phyloP scores from a whole-genome alignment of 2,888 invertebrate species.

The Eristalis pertinax region DNA sequence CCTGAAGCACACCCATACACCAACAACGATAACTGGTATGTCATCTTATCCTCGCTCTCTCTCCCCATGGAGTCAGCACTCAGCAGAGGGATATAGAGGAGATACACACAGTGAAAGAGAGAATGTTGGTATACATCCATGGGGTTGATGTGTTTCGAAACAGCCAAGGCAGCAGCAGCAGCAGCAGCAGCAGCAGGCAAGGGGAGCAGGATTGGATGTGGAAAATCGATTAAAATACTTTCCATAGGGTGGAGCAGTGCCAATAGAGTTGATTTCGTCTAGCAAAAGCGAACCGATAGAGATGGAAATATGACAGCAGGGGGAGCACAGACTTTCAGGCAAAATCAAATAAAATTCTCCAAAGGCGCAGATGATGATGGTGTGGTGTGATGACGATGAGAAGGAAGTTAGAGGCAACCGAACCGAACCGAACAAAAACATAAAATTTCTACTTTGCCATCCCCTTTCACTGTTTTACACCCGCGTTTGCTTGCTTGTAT shows the following conservation, averaged over 20 bases:
- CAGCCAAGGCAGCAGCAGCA: conserved; percentile 4
- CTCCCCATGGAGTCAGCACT: background rate
- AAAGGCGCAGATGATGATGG: conserved; percentile 62
- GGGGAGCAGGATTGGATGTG: conserved; percentile 75
- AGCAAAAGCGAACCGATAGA: conserved; percentile 34
- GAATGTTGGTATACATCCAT: background rate
- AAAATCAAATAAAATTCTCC: conserved; percentile 61
- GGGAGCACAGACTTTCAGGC: conserved; percentile 17
- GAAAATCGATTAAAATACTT: conserved; percentile 80
- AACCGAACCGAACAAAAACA: conserved; percentile 60
- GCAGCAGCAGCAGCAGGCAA: conserved; percentile 7
- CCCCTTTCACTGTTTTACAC: background rate
- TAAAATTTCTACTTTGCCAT: conserved; percentile 24
- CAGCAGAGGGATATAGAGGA: background rate
- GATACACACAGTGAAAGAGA: background rate
- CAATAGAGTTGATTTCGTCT: conserved; percentile 53
- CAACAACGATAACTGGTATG: conserved; percentile 1
- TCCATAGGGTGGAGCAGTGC: conserved; percentile 70
- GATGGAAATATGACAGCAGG: conserved; percentile 20
- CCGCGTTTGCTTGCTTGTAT: background rate
- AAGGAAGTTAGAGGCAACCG: conserved; percentile 46
- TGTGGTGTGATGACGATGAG: background rate
- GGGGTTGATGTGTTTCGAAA: background rate
- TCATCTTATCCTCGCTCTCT: background rate
- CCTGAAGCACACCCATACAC: background rate